Conservation (phyloP, 2,797 vertebrate species). For the Meriones psammophilus region DNA sequence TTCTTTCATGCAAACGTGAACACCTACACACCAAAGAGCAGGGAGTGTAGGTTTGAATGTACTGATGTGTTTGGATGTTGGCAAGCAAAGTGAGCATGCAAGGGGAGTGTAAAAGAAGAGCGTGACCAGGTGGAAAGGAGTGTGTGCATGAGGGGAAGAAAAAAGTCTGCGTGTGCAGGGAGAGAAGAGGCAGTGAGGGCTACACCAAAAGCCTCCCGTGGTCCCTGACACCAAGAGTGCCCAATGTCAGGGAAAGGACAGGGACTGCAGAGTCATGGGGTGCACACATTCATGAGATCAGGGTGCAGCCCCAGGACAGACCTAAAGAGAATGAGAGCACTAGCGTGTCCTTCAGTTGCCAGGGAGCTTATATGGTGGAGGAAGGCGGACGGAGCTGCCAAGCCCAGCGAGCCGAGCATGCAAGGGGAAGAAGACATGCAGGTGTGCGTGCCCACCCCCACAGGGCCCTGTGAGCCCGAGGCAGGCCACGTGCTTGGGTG, state of each 20-base stretch:
- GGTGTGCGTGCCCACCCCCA: background rate
- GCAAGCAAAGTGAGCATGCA: background rate
- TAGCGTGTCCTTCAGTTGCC: background rate
- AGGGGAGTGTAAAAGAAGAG: constrained; percentile 7
- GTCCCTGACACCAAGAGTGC: background rate
- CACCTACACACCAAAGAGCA: constrained; percentile 22
- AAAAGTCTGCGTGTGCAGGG: fast-evolving
- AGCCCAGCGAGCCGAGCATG: background rate
- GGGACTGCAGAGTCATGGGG: background rate
- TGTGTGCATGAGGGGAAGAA: background rate
- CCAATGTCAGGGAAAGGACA: background rate
- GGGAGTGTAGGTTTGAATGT: constrained; percentile 32
- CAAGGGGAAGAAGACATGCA: background rate
- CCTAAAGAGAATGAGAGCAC: background rate
- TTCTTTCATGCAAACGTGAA: constrained; percentile 60
- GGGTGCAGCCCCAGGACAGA: background rate
- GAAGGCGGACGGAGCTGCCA: background rate
- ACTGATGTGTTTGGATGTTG: constrained; percentile 56
- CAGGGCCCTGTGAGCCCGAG: constrained; percentile 24
- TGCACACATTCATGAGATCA: background rate
- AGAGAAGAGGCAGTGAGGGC: background rate
- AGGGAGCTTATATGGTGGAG: background rate
- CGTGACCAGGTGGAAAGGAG: background rate
- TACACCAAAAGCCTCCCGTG: fast-evolving
- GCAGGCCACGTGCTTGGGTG: background rate